Conservation (phyloP, 1,140 invertebrate genomes). For the Brachionus rubens region DNA sequence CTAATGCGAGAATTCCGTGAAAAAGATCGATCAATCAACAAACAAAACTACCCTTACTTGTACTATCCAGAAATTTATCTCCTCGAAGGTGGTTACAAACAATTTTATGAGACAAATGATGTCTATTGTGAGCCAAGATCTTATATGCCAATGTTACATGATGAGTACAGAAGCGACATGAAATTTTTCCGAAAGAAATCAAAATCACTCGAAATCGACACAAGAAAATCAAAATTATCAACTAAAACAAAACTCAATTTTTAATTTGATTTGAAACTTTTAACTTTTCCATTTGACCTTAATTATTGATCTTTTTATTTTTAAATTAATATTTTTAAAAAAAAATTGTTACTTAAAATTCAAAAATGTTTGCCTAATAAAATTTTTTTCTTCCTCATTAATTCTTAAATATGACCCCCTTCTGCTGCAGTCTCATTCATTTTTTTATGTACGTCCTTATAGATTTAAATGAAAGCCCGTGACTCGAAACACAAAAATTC, state of each 20-base stretch:
- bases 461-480: too few relatives aligned
- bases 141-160: conserved; percentile 41
- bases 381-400: too few relatives aligned
- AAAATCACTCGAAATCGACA: conserved; percentile 12
- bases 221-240: neutral
- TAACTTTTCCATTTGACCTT: neutral
- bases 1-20: conserved; percentile 68
- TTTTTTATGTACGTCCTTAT: too few relatives aligned
- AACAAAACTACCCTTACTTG: conserved; percentile 77
- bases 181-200: conserved; percentile 29
- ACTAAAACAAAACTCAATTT: conserved; percentile 4
- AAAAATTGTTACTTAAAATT: too few relatives aligned
- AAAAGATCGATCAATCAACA: conserved; percentile 76
- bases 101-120: conserved; percentile 69
- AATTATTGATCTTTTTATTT: neutral
- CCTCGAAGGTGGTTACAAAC: conserved; percentile 86
- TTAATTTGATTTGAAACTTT: neutral
- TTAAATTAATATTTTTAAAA: too few relatives aligned
- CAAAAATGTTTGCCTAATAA: too few relatives aligned
- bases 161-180: conserved; percentile 25
- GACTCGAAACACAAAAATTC: too few relatives aligned
- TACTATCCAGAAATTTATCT: conserved; percentile 92
- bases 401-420: too few relatives aligned
- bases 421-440: too few relatives aligned
- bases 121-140: neutral